Conservation (phyloP, 2,888 invertebrate genomes). For the Sialis fuliginosa region DNA sequence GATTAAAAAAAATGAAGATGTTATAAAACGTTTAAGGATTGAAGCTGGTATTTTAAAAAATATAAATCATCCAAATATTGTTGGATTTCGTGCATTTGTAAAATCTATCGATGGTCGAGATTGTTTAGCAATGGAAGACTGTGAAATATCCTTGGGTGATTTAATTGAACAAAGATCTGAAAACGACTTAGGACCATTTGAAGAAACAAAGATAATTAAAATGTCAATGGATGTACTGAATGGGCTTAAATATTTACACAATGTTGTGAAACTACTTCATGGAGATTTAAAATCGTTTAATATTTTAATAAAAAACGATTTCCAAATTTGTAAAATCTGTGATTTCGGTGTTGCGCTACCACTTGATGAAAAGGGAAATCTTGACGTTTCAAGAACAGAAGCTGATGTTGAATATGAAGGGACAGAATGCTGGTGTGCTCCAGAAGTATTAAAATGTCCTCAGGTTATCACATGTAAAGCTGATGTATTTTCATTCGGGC, state of each 20-base stretch:
- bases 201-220: conserved; percentile 41
- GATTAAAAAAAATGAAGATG: conserved; percentile 20
- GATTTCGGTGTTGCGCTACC: conserved; percentile 73
- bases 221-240: conserved; percentile 47
- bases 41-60: conserved; percentile 55
- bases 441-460: conserved; percentile 48
- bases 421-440: conserved; percentile 62
- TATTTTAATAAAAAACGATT: conserved; percentile 58
- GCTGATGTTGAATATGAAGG: conserved; percentile 45
- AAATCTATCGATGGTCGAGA: conserved; percentile 34
- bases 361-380: conserved; percentile 40
- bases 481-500: conserved; percentile 65
- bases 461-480: conserved; percentile 46
- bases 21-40: conserved; percentile 36
- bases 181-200: conserved; percentile 35
- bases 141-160: conserved; percentile 52
- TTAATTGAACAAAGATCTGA: conserved; percentile 51
- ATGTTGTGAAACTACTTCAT: conserved; percentile 49
- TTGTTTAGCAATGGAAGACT: conserved; percentile 64
- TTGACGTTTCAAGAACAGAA: conserved; percentile 33
- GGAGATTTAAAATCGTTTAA: conserved; percentile 77
- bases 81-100: conserved; percentile 48
- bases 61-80: conserved; percentile 64
- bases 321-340: conserved; percentile 57
- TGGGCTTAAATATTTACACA: conserved; percentile 63